phyloP scores from a whole-genome alignment of 2,113 vertebrate species.

The Etheostoma cragini region DNA sequence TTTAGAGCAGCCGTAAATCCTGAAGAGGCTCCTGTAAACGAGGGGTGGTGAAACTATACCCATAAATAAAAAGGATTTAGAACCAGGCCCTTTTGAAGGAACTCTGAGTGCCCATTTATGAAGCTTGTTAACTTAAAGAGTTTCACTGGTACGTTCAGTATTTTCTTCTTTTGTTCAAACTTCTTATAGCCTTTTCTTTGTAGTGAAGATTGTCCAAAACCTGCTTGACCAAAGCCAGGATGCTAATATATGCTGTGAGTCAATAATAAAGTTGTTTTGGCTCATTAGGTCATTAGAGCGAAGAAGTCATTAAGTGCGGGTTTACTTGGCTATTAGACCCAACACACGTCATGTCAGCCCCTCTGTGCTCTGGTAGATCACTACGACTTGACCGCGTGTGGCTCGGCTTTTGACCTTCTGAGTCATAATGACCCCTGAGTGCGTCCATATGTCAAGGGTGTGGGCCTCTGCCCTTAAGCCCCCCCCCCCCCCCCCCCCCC shows the following conservation, averaged over 20 bases:
- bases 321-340: constrained; percentile 42
- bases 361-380: constrained; percentile 54
- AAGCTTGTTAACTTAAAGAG: constrained; percentile 63
- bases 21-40: constrained; percentile 76
- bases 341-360: constrained; percentile 32
- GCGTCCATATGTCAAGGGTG: constrained; percentile 55
- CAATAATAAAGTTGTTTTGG: constrained; percentile 11
- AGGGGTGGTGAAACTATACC: constrained; percentile 63
- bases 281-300: constrained; percentile 4
- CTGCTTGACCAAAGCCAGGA: neutral
- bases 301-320: constrained; percentile 32
- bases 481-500: constrained; percentile 11
- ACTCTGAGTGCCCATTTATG: constrained; percentile 65
- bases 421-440: constrained; percentile 72
- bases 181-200: constrained; percentile 21
- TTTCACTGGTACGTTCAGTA: constrained; percentile 45
- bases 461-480: constrained; percentile 33
- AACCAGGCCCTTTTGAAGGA: constrained; percentile 62
- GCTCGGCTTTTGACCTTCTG: constrained; percentile 72
- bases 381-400: constrained; percentile 53
- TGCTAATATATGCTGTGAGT: constrained; percentile 2
- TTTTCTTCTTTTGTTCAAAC: constrained; percentile 40
- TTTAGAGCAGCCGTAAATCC: constrained; percentile 81
- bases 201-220: neutral
- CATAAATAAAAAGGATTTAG: constrained; percentile 79